Conservation (phyloP, 2,888 invertebrate genomes). For the Schizaphis graminum region DNA sequence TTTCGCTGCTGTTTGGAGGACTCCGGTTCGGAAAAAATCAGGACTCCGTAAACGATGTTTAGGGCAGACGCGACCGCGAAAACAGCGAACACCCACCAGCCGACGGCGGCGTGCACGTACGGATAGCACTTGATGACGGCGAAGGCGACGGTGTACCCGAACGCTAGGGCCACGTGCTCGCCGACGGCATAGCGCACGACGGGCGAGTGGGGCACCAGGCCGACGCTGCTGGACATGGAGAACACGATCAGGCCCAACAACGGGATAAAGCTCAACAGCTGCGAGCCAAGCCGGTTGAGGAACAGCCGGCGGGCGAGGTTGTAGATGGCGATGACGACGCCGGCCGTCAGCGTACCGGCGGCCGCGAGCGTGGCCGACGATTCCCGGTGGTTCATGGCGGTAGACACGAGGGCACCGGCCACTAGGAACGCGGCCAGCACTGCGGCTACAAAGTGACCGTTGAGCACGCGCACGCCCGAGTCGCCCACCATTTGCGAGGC, state of each 20-base stretch:
- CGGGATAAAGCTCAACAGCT: constrained; percentile 53
- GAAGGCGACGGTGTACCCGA: constrained; percentile 30
- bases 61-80: constrained; percentile 42
- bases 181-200: neutral
- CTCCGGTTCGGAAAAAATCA: constrained; percentile 31
- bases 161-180: constrained; percentile 48
- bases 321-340: constrained; percentile 18
- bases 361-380: constrained; percentile 36
- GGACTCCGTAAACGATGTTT: constrained; percentile 24
- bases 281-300: constrained; percentile 50
- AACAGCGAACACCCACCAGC: constrained; percentile 53
- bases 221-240: constrained; percentile 32
- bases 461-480: constrained; percentile 47
- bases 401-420: constrained; percentile 30
- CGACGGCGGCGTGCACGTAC: constrained; percentile 44
- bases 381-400: constrained; percentile 50
- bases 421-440: constrained; percentile 45
- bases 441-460: constrained; percentile 33
- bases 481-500: constrained; percentile 32
- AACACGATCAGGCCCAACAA: constrained; percentile 21
- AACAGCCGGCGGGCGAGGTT: constrained; percentile 36
- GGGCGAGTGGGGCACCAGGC: constrained; percentile 36
- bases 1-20: neutral
- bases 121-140: constrained; percentile 43
- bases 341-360: constrained; percentile 25